Conservation (phyloP, 2,797 vertebrate species). For the Mareca penelope region DNA sequence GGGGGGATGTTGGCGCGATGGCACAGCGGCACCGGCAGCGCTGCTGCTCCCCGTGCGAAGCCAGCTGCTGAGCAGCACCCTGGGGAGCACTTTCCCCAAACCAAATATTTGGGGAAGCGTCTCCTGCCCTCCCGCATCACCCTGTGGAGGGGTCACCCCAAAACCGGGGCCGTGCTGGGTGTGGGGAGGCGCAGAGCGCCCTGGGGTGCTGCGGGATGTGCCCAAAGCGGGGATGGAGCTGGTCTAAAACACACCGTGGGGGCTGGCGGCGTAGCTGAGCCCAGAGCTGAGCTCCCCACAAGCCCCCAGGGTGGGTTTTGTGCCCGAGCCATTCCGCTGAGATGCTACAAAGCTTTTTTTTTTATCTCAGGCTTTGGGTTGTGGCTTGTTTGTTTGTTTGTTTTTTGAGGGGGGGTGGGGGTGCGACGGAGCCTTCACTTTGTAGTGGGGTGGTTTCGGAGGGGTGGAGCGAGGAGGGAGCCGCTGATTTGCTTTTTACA, state of each 20-base stretch:
- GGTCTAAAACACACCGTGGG: not conserved
- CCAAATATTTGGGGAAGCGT: too few relatives aligned
- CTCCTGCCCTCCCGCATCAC: too few relatives aligned
- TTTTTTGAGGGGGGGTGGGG: not conserved
- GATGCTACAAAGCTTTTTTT: not conserved
- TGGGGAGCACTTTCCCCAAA: too few relatives aligned
- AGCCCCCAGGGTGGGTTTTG: not conserved
- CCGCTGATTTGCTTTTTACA: not conserved
- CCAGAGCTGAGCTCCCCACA: not conserved
- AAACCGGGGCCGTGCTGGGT: not conserved
- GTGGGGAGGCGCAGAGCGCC: rapidly evolving
- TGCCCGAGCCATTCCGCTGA: not conserved
- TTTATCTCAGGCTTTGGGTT: not conserved
- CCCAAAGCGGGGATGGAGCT: not conserved
- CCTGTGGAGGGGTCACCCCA: too few relatives aligned
- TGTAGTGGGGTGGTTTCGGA: not conserved
- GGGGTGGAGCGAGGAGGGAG: not conserved
- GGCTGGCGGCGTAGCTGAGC: not conserved
- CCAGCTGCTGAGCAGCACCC: too few relatives aligned
- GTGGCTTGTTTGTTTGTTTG: not conserved
- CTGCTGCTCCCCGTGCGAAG: too few relatives aligned
- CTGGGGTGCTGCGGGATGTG: not conserved
- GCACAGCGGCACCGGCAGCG: too few relatives aligned
- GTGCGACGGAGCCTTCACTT: too few relatives aligned
- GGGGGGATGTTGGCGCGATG: not conserved